These are phyloP conservation scores for Acipenser oxyrinchus DNA, from an alignment of 2,797 vertebrate genomes.

Conservation along the genomic window DNA sequence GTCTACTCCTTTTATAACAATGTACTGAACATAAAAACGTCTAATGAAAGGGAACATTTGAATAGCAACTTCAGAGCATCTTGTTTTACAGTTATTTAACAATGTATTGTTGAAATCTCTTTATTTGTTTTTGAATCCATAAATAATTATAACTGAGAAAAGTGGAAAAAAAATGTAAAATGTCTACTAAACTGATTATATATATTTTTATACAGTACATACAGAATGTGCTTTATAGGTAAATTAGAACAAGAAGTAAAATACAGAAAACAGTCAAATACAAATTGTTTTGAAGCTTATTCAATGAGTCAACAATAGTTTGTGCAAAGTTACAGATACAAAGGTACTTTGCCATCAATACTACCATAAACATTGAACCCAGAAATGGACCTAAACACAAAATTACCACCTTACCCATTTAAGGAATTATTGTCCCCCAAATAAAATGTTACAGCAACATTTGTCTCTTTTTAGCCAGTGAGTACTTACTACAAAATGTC, in stretches of 20 bases:
- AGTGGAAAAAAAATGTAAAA: slow-evolving; percentile 73
- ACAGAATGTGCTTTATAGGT: slow-evolving; percentile 62
- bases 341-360: slow-evolving; percentile 56
- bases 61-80: too few relatives aligned
- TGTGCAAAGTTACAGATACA: slow-evolving; percentile 59
- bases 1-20: too few relatives aligned
- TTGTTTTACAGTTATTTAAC: slow-evolving; percentile 1
- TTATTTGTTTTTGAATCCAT: slow-evolving; percentile 66
- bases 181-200: slow-evolving; percentile 60
- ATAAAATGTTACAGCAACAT: slow-evolving; percentile 62
- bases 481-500: slow-evolving; percentile 57
- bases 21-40: too few relatives aligned
- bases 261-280: slow-evolving; percentile 65
- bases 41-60: too few relatives aligned
- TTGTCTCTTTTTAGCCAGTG: slow-evolving; percentile 53
- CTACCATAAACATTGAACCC: slow-evolving; percentile 62
- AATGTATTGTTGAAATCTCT: slow-evolving; percentile 57
- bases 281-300: slow-evolving; percentile 50
- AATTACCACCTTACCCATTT: slow-evolving; percentile 51
- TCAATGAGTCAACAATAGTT: slow-evolving; percentile 52
- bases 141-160: slow-evolving; percentile 75
- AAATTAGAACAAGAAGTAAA: slow-evolving; percentile 58
- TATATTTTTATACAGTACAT: slow-evolving; percentile 57
- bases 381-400: slow-evolving; percentile 62
- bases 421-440: slow-evolving; percentile 58